Evolutionary conservation across 2,888 invertebrate genomes (phyloP).

Genomic region (Harpalus rubripes): DNA sequence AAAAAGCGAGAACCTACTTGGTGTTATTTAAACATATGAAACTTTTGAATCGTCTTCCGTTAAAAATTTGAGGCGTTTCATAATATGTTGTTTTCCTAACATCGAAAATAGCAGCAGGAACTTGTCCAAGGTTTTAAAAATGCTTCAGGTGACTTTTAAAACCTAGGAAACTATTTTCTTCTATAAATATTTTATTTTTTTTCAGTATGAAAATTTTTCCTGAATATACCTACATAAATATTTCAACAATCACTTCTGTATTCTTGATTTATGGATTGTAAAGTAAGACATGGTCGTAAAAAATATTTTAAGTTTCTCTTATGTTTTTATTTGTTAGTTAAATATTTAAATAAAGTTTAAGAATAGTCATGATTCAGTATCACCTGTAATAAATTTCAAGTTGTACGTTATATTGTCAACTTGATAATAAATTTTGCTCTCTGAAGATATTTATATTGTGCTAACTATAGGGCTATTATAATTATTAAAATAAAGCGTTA

Average conservation of each 20-base stretch:
- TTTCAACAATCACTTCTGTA: background rate
- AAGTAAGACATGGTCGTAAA: too few relatives aligned
- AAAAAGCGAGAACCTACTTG: too few relatives aligned
- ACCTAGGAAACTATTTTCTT: background rate
- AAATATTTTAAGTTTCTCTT: too few relatives aligned
- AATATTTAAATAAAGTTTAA: background rate
- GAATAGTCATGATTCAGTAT: background rate
- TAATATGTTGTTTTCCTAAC: conserved; percentile 21
- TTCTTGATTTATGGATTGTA: too few relatives aligned
- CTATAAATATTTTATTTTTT: background rate
- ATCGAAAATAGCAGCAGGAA: conserved; percentile 41
- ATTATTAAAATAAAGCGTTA: too few relatives aligned
- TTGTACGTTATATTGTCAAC: background rate
- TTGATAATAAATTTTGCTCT: background rate
- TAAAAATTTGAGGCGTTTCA: background rate
- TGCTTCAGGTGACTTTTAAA: conserved; percentile 33
- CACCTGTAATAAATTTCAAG: background rate
- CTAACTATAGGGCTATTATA: too few relatives aligned
- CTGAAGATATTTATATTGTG: background rate
- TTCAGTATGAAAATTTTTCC: background rate
- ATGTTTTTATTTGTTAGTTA: background rate
- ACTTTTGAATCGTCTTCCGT: background rate
- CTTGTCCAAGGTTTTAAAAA: conserved; percentile 50
- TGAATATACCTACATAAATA: background rate
- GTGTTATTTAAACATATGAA: background rate